phyloP scores from a whole-genome alignment of 2,888 invertebrate genomes.

The Andrena dorsata region DNA sequence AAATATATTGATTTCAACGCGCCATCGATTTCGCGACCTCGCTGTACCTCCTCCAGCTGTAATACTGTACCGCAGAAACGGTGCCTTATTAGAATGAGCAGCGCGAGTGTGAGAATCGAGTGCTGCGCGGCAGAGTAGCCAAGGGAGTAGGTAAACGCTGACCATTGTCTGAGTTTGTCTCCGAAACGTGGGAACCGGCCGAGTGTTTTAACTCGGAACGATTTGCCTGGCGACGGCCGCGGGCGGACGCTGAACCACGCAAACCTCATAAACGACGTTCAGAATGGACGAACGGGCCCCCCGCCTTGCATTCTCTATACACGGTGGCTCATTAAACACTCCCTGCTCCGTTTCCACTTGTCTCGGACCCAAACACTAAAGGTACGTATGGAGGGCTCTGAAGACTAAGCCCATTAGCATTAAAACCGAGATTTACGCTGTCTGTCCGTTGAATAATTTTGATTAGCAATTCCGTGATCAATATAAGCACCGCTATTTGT shows the following conservation, averaged over 20 bases:
- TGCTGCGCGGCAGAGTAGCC: background rate
- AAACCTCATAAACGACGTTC: constrained; percentile 26
- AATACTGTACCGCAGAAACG: too few relatives aligned
- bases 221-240: constrained; percentile 16
- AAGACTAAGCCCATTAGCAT: too few relatives aligned
- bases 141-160: constrained; percentile 37
- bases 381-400: background rate
- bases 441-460: too few relatives aligned
- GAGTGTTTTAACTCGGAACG: constrained; percentile 40
- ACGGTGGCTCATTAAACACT: constrained; percentile 1
- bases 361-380: background rate
- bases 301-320: constrained; percentile 5
- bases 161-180: constrained; percentile 35
- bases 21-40: too few relatives aligned
- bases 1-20: too few relatives aligned
- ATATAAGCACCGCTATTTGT: too few relatives aligned
- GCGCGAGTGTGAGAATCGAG: background rate
- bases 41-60: too few relatives aligned
- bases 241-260: constrained; percentile 22
- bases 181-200: constrained; percentile 48
- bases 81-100: background rate
- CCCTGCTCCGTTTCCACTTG: background rate
- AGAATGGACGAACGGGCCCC: constrained; percentile 23
- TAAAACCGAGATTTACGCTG: too few relatives aligned
- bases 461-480: too few relatives aligned